phyloP scores from a whole-genome alignment of 1,140 invertebrate genomes.

The Micrasema minimum region DNA sequence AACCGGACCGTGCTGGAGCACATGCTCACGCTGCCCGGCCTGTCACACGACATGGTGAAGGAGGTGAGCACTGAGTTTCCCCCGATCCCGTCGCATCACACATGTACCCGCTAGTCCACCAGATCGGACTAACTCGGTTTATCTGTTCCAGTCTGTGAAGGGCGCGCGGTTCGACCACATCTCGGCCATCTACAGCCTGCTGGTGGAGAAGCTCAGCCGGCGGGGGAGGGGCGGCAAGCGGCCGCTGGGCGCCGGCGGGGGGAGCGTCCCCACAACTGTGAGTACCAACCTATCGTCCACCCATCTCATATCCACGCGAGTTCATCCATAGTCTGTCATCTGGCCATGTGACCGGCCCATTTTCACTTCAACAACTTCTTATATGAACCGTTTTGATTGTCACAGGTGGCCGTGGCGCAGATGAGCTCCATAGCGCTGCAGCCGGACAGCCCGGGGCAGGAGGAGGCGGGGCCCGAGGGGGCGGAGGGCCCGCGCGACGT shows the following conservation, averaged over 20 bases:
- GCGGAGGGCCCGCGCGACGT: constrained; percentile 60
- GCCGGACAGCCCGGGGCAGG: constrained; percentile 43
- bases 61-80: constrained; percentile 62
- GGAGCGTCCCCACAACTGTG: not conserved
- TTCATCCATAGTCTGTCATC: not conserved
- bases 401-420: constrained; percentile 14
- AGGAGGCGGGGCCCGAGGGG: constrained; percentile 15
- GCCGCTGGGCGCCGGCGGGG: constrained; percentile 35
- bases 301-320: too few relatives aligned
- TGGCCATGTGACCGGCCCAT: too few relatives aligned
- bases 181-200: constrained; percentile 95
- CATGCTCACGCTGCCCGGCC: constrained; percentile 84
- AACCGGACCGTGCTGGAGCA: constrained; percentile 76
- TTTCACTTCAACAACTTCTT: not conserved
- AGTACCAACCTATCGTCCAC: too few relatives aligned
- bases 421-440: constrained; percentile 47
- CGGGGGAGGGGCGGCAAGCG: constrained; percentile 48
- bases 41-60: constrained; percentile 78
- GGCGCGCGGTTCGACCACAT: constrained; percentile 94
- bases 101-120: too few relatives aligned
- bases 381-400: not conserved
- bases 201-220: constrained; percentile 82
- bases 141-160: constrained; percentile 80
- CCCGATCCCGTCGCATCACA: too few relatives aligned
- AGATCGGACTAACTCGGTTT: too few relatives aligned